phyloP scores from a whole-genome alignment of 2,797 vertebrate species.

The Tapera naevia region DNA sequence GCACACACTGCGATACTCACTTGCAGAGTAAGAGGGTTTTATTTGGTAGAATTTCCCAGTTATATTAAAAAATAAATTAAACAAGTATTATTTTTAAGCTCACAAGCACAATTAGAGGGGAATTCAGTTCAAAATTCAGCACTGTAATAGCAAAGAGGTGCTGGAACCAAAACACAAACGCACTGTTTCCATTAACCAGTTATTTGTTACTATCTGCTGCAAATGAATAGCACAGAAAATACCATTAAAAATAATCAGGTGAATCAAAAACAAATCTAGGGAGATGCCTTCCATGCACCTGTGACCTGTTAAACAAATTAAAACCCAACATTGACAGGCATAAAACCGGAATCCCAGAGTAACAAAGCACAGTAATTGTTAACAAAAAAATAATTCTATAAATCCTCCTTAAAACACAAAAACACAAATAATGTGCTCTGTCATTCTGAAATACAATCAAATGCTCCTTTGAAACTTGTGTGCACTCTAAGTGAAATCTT shows the following conservation, averaged over 20 bases:
- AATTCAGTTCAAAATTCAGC: neutral
- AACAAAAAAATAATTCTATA: neutral
- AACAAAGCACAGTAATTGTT: neutral
- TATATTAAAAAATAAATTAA: neutral
- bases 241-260: neutral
- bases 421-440: neutral
- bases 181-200: neutral
- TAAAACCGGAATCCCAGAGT: neutral
- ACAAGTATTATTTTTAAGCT: neutral
- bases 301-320: neutral
- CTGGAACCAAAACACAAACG: neutral
- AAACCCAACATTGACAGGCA: neutral
- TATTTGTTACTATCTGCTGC: neutral
- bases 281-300: neutral
- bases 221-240: neutral
- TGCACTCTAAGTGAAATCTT: neutral
- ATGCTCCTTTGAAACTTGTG: neutral
- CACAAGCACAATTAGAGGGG: neutral
- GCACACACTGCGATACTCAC: neutral
- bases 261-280: neutral
- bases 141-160: neutral
- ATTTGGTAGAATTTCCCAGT: neutral
- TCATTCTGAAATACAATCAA: neutral
- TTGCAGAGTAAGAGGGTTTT: neutral
- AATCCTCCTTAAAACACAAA: neutral